Conservation (phyloP, 2,797 vertebrate species). For the Xenentodon cancila region DNA sequence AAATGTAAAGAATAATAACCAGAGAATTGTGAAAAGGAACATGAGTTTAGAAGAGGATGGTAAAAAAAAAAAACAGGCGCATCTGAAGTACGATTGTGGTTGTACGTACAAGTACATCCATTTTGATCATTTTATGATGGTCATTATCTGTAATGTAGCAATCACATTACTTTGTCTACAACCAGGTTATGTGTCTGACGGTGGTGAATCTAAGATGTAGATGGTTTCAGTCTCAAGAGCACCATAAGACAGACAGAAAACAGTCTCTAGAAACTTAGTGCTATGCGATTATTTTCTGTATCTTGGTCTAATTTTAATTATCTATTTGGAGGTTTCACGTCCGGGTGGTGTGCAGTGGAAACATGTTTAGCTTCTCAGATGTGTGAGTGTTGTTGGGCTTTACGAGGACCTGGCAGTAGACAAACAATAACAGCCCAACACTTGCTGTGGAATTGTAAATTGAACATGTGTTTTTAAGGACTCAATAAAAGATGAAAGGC, state of each 20-base stretch:
- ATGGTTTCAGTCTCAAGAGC: conserved; percentile 6
- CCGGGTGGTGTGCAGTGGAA: not conserved
- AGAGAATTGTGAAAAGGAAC: not conserved
- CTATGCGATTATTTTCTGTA: conserved; percentile 6
- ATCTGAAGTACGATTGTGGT: too few relatives aligned
- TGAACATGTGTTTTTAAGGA: conserved; percentile 76
- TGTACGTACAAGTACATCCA: too few relatives aligned
- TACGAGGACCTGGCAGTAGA: conserved; percentile 62
- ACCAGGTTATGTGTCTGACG: conserved; percentile 32
- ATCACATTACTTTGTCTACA: conserved; percentile 37
- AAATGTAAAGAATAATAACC: too few relatives aligned
- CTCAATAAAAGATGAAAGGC: conserved; percentile 81
- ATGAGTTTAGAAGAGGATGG: not conserved
- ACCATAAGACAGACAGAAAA: not conserved
- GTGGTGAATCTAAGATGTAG: conserved; percentile 15
- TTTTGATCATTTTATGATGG: too few relatives aligned
- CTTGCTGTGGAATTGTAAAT: conserved; percentile 75
- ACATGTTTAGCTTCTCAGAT: conserved; percentile 31
- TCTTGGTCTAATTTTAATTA: conserved; percentile 1
- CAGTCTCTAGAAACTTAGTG: not conserved
- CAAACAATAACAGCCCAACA: conserved; percentile 72
- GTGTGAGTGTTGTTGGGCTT: conserved; percentile 57
- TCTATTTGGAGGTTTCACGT: conserved; percentile 1
- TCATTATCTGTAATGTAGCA: not conserved
- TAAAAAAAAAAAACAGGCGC: too few relatives aligned